Conservation (phyloP, 2,113 vertebrate species). For the Penelope pileata region DNA sequence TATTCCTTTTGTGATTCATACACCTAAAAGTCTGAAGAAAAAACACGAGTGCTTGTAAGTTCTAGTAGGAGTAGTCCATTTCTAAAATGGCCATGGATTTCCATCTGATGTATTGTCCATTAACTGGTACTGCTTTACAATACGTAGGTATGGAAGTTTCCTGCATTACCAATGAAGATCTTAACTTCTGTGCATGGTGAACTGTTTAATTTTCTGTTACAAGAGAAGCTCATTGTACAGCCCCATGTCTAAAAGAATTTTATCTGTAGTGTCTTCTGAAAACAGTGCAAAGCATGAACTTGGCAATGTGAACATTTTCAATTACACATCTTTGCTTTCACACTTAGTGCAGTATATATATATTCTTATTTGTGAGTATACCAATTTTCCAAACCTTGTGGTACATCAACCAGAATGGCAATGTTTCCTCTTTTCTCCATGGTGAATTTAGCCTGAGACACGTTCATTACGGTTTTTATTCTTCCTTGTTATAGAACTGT, state of each 20-base stretch:
- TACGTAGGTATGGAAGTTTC: neutral
- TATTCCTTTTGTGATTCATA: conserved; percentile 24
- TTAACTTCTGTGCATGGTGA: neutral
- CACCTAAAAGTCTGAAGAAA: neutral
- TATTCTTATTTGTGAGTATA: neutral
- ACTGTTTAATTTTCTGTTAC: neutral
- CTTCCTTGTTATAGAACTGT: neutral
- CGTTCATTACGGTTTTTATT: neutral
- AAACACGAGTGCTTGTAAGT: neutral
- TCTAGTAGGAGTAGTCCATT: neutral
- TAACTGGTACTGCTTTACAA: neutral
- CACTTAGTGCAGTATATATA: neutral
- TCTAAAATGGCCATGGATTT: neutral
- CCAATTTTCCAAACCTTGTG: neutral
- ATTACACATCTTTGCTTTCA: neutral
- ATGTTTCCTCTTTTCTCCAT: neutral
- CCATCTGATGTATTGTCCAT: neutral
- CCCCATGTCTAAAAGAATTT: neutral
- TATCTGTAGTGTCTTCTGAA: neutral
- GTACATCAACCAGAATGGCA: neutral
- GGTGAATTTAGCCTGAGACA: neutral
- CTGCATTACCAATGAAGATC: rapidly evolving
- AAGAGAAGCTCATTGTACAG: neutral
- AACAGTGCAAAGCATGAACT: neutral
- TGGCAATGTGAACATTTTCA: rapidly evolving